Evolutionary conservation across 2,797 vertebrate genomes (phyloP), one percentile per base, ranked within the genome.

Genomic region (Nannoperca australis): DNA sequence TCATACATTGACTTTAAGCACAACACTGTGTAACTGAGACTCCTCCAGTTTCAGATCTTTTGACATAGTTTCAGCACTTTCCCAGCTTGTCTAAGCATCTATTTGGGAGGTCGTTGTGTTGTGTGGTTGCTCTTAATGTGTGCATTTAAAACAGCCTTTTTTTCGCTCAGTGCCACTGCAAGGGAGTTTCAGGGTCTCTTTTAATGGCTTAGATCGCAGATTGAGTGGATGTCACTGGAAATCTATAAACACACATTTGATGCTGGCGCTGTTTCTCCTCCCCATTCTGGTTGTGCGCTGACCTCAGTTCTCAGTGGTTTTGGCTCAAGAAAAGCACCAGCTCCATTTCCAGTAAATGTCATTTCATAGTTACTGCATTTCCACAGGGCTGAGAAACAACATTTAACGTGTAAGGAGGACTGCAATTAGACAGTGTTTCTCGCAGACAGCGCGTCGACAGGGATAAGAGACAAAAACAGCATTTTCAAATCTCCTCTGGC

Each of bases 291-390:
- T 91, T 84, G 86, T 60, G 50, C 64, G 66, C 90, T 92, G 93
- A 94, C 93, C 88, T 95, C 91, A 95, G 94, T 88, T 84, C 87
- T 91, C 85, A 30, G 93, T n/a, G 92, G 93, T 93, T 93, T 92
- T 92, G 89, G 90, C 89, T 88, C 50, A 38, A 74, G 63, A 73
- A 84, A 88, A 91, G 86, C 82, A 82, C 79, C 88, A 84, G 91
- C 85, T 91, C 85, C 78, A 77, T 93, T 95, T 95, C 93, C 95
- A 94, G 93, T 94, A 94, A 95, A 93, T 93, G 86, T 88, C 87
- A 90, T 91, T 94, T 94, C 88, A 93, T 93, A 92, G 93, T 86
- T 90, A 78, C 87, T 90, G 85, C 87, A 88, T 88, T 88, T 92
- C 92, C 91, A 91, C 87, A 87, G 82, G 66, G 73, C 93, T 89